Evolutionary conservation across 2,113 vertebrate species (phyloP).

Genomic region (Lophotis ruficrista): DNA sequence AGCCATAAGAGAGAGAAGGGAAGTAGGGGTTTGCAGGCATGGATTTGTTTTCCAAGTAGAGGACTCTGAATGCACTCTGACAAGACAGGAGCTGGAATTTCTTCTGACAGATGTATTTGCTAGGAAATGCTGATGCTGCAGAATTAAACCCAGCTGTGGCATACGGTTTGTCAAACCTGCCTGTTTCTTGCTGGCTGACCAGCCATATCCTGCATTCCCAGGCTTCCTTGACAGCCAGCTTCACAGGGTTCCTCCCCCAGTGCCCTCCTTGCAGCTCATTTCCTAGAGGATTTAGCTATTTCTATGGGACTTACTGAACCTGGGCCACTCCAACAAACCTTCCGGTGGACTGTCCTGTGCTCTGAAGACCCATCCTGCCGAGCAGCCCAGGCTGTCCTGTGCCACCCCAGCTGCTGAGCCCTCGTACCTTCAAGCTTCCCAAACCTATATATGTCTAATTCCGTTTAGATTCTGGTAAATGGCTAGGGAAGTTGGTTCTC

Average conservation of each 20-base stretch:
- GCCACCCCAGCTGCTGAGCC: not conserved
- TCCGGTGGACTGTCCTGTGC: not conserved
- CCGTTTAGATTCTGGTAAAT: not conserved
- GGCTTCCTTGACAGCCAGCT: not conserved
- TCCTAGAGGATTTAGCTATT: not conserved
- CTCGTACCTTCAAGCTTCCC: not conserved
- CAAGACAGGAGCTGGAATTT: slow-evolving; percentile 23
- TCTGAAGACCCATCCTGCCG: not conserved
- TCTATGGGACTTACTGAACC: not conserved
- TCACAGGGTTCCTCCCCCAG: not conserved
- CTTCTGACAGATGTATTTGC: slow-evolving; percentile 16
- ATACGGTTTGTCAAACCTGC: slow-evolving; percentile 13
- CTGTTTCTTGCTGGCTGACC: not conserved
- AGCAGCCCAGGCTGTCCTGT: not conserved
- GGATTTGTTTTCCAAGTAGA: not conserved
- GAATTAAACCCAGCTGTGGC: slow-evolving; percentile 13
- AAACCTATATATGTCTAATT: not conserved
- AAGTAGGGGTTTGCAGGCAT: not conserved
- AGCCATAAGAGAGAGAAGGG: not conserved
- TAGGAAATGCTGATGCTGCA: slow-evolving; percentile 23
- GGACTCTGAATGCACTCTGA: not conserved
- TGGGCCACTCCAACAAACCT: not conserved
- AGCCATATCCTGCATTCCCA: not conserved
- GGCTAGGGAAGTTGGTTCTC: not conserved
- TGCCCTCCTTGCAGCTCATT: not conserved